Base-by-base conservation (phyloP, 2,888 invertebrate genomes). In the Nasonovia ribisnigri region DNA sequence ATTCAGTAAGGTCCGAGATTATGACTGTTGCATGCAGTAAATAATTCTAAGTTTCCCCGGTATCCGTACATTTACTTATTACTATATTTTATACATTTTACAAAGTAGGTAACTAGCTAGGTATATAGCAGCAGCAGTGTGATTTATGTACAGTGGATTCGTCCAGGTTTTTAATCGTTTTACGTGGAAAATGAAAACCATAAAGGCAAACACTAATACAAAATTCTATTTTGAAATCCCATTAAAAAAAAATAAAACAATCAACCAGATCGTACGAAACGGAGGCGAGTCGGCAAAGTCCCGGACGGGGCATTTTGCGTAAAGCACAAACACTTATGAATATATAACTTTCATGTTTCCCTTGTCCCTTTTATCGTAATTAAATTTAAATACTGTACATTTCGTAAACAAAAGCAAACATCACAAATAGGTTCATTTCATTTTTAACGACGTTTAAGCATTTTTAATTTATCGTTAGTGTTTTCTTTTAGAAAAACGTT, bases 271-370 rank as follows among this genome's bases (percentile, higher is more conserved):
- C 20, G 36, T 77, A 36, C 77, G 20, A 36, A 77, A 77, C 20
- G 60, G 60, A 29, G 29, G 11, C 60, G 29, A 60, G 60, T 60
- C 29, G 36, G 77, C 36, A 6, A 36, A 36, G 77, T 77, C 77
- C 36, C 36, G 20, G 77, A 20, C 2, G 36, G 77, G 20, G 77
- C 77, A 20, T 77, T 77, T 77, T 36, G 8, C 6, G 20, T 36
- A 77, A 77, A 77, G 77, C 77, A 77, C 77, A 20, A 46, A 43
- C 26, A 29, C 24, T 90, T 60, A 90, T 90, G 60, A 90, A 90
- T 90, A 60, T 46, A 36, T 67, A n/a, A 60, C 46, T 60, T 67
- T 29, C n/a, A 13, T 43, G 57, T 89, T 42, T 77, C 36, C 2
- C 43, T 20, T n/a, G 6, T 89, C 20, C 13, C 26, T 77, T 67